These are phyloP conservation scores for Laothoe populi DNA, from an alignment of 2,888 invertebrate species.

Conservation along the genomic window DNA sequence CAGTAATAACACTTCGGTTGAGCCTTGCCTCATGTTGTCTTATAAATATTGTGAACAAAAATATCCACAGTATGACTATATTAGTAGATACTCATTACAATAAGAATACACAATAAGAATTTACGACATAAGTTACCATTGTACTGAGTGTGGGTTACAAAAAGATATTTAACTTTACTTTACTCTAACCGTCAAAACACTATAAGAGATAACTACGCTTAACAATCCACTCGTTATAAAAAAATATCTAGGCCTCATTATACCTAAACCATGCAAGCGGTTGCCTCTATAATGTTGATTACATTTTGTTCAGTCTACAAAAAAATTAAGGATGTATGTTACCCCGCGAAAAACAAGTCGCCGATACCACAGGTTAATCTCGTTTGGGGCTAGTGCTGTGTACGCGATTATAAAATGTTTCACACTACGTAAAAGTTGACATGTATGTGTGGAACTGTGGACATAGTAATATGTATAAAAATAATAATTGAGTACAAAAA, in stretches of 20 bases:
- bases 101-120: too few species aligned
- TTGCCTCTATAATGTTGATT: neutral
- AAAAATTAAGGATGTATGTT: neutral
- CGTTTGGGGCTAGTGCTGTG: conserved; percentile 4
- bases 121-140: too few species aligned
- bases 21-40: too few species aligned
- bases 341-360: conserved; percentile 4
- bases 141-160: too few species aligned
- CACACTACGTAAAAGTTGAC: neutral
- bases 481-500: conserved; percentile 19
- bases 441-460: neutral
- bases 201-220: too few species aligned
- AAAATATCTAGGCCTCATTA: neutral
- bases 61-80: too few species aligned
- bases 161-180: too few species aligned
- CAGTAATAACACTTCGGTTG: too few species aligned
- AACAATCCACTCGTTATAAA: too few species aligned
- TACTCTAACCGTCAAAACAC: too few species aligned
- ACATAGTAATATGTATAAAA: conserved; percentile 14
- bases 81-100: too few species aligned
- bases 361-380: conserved; percentile 14
- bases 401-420: conserved; percentile 12
- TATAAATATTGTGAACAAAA: too few species aligned
- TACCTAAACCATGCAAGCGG: neutral
- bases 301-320: neutral